Percentiles rank a stretch among this genome's conserved stretches.
phyloP scores from a whole-genome alignment of 1,140 invertebrate genomes.

The Achatina immaculata region DNA sequence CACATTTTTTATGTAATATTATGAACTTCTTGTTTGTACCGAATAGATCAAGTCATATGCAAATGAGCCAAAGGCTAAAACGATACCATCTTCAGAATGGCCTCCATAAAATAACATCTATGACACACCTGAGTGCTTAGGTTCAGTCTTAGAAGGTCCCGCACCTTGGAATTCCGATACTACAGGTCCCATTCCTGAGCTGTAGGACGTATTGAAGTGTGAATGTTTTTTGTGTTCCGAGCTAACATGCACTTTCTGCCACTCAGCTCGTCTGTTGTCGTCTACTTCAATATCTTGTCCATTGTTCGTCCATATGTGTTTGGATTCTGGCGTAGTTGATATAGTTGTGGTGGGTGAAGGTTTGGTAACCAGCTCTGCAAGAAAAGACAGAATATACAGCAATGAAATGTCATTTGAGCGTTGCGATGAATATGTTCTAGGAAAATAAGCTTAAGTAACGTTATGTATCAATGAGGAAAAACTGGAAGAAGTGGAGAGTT shows the following conservation, averaged over 20 bases:
- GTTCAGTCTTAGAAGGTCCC: not conserved
- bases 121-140: conserved; percentile 1
- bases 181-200: not conserved
- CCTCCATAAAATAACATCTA: too few relatives aligned
- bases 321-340: not conserved
- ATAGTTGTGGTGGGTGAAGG: not conserved
- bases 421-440: too few relatives aligned
- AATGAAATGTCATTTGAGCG: not conserved
- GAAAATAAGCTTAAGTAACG: too few relatives aligned
- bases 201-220: not conserved
- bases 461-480: too few relatives aligned
- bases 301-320: not conserved
- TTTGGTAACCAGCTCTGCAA: not conserved
- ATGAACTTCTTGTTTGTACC: too few relatives aligned
- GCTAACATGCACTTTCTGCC: not conserved
- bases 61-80: too few relatives aligned
- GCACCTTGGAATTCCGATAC: not conserved
- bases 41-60: too few relatives aligned
- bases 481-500: too few relatives aligned
- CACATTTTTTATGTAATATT: too few relatives aligned
- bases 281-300: not conserved
- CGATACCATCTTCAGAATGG: too few relatives aligned
- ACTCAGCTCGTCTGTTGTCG: not conserved
- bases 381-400: not conserved
- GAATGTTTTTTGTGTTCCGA: not conserved